These are phyloP conservation scores for Micronycteris hirsuta DNA, from an alignment of 2,113 vertebrate genomes.

Conservation along the genomic window DNA sequence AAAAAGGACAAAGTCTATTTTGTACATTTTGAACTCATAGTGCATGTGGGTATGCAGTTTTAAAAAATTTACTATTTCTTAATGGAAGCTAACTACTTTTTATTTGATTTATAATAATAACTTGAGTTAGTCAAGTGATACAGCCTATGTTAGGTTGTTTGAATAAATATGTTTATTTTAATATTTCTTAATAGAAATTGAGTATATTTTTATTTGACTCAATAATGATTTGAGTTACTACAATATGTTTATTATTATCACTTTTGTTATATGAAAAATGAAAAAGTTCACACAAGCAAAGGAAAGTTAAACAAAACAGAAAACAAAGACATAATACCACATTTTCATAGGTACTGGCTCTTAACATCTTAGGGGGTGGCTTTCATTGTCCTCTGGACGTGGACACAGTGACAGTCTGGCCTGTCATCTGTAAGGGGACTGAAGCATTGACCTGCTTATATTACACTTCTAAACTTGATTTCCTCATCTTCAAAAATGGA, in stretches of 20 bases:
- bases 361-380: accelerated
- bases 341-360: neutral
- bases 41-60: neutral
- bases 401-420: accelerated
- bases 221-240: neutral
- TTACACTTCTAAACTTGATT: neutral
- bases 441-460: neutral
- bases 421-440: neutral
- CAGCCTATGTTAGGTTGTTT: neutral
- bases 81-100: neutral
- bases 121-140: neutral
- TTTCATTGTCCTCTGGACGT: neutral
- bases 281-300: neutral
- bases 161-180: neutral
- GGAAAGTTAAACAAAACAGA: neutral
- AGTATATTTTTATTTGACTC: neutral
- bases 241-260: neutral
- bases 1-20: neutral
- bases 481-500: neutral
- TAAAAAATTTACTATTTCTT: neutral
- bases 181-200: neutral
- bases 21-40: neutral
- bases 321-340: neutral
- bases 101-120: neutral
- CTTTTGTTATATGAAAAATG: neutral